A percentile compares a stretch with the other conserved stretches of the same genome.
phyloP scores from a whole-genome alignment of 37 sponge, comb jelly and placozoan genomes.

The Ianthella basta region DNA sequence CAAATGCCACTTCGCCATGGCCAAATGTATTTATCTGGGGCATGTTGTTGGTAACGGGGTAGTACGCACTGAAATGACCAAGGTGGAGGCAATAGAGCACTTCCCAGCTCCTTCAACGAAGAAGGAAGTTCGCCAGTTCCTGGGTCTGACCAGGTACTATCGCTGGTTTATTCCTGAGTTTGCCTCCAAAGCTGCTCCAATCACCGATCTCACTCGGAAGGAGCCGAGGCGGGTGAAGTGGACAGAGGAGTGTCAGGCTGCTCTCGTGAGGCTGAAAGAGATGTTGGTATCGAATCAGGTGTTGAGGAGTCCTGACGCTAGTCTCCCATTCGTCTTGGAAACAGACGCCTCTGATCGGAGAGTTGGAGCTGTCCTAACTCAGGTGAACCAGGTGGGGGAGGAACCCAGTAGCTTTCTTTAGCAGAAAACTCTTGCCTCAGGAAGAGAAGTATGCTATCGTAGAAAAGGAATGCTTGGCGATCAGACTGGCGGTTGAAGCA shows the following conservation, averaged over 20 bases:
- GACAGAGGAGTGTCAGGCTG: slow-evolving; percentile 10
- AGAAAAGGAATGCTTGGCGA: no score
- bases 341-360: slow-evolving; percentile 58
- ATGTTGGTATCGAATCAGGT: slow-evolving; percentile 29
- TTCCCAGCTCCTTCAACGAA: slow-evolving; percentile 20
- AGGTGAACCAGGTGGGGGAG: no score
- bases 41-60: slow-evolving; percentile 26
- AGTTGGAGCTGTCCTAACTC: slow-evolving; percentile 55
- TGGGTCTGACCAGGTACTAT: slow-evolving; percentile 47
- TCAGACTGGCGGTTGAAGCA: no score
- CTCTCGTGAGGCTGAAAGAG: slow-evolving; percentile 1
- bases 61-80: slow-evolving; percentile 25
- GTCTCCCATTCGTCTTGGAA: slow-evolving; percentile 22
- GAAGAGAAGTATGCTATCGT: no score
- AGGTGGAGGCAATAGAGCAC: slow-evolving; percentile 39
- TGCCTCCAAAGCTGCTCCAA: slow-evolving; percentile 35
- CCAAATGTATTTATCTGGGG: slow-evolving; percentile 33
- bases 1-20: slow-evolving; percentile 29
- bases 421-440: no score
- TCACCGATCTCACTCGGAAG: slow-evolving; percentile 30
- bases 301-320: slow-evolving; percentile 39
- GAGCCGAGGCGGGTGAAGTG: slow-evolving; percentile 17
- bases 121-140: slow-evolving; percentile 40
- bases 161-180: slow-evolving; percentile 30
- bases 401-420: no score